Percentiles rank a stretch among this genome's conserved stretches.
These are phyloP conservation scores for Vanacampus margaritifer DNA, from an alignment of 2,113 vertebrate genomes.

Conservation along the genomic window DNA sequence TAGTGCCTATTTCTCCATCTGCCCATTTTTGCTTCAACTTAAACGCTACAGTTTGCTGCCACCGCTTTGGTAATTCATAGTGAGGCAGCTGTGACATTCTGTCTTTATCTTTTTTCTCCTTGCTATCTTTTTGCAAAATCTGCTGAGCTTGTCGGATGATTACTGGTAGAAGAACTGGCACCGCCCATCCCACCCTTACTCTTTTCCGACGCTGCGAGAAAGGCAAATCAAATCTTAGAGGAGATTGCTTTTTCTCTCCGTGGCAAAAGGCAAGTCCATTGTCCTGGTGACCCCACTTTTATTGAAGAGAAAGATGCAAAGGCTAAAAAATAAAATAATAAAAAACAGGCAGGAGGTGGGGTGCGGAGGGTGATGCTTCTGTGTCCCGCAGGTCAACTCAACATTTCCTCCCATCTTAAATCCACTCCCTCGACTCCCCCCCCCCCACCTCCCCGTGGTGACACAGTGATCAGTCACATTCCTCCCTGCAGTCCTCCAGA, in stretches of 20 bases:
- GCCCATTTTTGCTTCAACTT: conserved; percentile 34
- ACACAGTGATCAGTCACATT: conserved; percentile 61
- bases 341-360: background rate
- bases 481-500: conserved; percentile 54
- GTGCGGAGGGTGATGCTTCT: conserved; percentile 29
- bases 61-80: conserved; percentile 40
- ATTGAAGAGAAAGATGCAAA: conserved; percentile 43
- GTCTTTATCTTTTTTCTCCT: conserved; percentile 34
- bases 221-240: conserved; percentile 77
- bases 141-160: conserved; percentile 65
- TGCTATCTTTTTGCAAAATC: conserved; percentile 60
- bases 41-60: conserved; percentile 48
- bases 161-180: conserved; percentile 65
- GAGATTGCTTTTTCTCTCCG: conserved; percentile 75
- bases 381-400: conserved; percentile 55
- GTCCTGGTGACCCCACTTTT: conserved; percentile 41
- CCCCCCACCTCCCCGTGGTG: conserved; percentile 34
- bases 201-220: conserved; percentile 65
- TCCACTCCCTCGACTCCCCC: conserved; percentile 28
- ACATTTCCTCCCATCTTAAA: conserved; percentile 50
- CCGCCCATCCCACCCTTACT: conserved; percentile 42
- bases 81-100: conserved; percentile 49
- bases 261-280: conserved; percentile 42
- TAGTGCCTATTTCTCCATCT: conserved; percentile 49
- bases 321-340: conserved; percentile 43